Base-by-base conservation (phyloP, 2,888 invertebrate genomes). In the Hypselothyrea guttata region DNA sequence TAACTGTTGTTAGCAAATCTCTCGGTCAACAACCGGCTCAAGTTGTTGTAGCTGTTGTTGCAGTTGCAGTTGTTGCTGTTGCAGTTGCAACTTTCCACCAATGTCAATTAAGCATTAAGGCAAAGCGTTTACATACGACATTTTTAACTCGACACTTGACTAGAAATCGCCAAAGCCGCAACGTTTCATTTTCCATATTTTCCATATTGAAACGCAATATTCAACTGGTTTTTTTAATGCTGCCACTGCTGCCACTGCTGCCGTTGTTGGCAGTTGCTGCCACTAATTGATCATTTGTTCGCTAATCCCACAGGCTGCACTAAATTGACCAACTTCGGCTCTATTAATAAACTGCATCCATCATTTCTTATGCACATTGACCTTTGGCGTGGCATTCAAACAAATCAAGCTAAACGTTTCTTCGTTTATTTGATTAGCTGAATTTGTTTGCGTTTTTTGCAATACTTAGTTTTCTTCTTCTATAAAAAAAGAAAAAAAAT, bases 41-140 rank as follows among this genome's bases (percentile, higher is more conserved):
- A 51, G 49, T 38, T 22, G n/a, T 9, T 3, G 18, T 9, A 28
- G 52, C 8, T 16, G 41, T 16, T 59, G 48, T 4, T 22, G 56
- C 28, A 11, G 38, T 15, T 7, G 54, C 41, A 54, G 48, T 51
- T 15, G 44, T 53, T 53, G 57, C 27, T 9, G 27, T 31, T 54
- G 60, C 48, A 18, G 45, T 51, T 54, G 66, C 84, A 84, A 77
- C 78, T 79, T 78, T 78, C 84, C 84, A 79, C 81, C 75, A 71
- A 67, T 68, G 84, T 79, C 75, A 74, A 77, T 84, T 83, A 71
- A 57, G 69, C 52, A 81, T 81, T 71, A 84, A 81, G 75, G 69
- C 84, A 77, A 75, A 69, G 35, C 75, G 77, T 84, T 79, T 81
- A 77, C 71, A 73, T 76, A 71, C 76, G 64, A 61, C 75, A 71